Percentiles rank a stretch among this genome's conserved stretches.
These are phyloP conservation scores for Gila orcuttii DNA, from an alignment of 2,113 vertebrate genomes.

Conservation along the genomic window DNA sequence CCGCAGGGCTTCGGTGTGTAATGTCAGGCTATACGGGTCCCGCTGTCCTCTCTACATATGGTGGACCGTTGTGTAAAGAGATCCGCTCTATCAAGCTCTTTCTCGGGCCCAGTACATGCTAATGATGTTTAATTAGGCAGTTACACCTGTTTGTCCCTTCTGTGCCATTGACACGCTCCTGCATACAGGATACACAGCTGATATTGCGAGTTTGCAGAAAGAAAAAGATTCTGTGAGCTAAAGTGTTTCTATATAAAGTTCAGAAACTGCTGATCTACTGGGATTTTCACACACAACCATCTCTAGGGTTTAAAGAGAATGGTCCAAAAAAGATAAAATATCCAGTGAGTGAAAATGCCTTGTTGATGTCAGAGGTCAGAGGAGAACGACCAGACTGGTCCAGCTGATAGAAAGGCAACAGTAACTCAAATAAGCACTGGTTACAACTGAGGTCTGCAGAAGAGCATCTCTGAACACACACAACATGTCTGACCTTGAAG, in stretches of 20 bases:
- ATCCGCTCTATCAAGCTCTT: conserved; percentile 32
- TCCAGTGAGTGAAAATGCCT: no score
- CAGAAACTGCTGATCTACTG: no score
- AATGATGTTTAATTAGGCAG: conserved; percentile 66
- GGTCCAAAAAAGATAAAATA: no score
- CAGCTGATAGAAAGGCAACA: no score
- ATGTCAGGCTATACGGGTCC: not conserved
- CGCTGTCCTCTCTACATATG: not conserved
- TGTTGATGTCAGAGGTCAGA: no score
- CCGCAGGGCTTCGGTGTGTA: not conserved
- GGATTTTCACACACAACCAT: no score
- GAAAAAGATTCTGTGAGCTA: not conserved
- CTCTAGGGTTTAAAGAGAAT: no score
- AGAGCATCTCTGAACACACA: no score
- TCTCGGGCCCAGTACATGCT: conserved; percentile 50
- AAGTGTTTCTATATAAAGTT: not conserved
- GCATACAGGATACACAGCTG: not conserved
- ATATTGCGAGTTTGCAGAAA: not conserved
- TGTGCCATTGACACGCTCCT: conserved; percentile 24
- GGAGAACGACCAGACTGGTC: no score
- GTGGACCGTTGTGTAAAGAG: not conserved
- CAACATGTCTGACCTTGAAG: no score
- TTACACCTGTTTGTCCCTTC: conserved; percentile 53
- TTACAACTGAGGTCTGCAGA: no score
- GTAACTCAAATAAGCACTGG: no score